Evolutionary conservation across 2,888 invertebrate genomes (phyloP), one percentile per base, ranked within the genome.

Genomic region (Drosophila percnosoma): DNA sequence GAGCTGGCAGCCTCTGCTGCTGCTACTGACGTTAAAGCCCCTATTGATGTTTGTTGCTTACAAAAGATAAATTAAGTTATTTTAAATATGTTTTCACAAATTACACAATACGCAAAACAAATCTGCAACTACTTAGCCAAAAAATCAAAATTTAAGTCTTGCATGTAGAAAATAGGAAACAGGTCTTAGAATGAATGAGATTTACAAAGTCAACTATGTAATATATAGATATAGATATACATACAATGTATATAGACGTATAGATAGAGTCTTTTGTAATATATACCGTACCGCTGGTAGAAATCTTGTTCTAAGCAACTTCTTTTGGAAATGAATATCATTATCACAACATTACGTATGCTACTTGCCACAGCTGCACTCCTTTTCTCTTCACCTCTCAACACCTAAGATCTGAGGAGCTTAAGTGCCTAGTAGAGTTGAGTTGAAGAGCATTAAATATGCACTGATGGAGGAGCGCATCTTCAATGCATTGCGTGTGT

Each of bases 401-500:
- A 36, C 15, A 36, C 34, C 11, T 42, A 36, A 18, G 18, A 42
- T 42, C 24, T 40, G n/a, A 4, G 8, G 21, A 21, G 52, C 33
- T n/a, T 3, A 63, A 33, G 27, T 13, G 53, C 31, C 13, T 10
- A 33, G 5, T 27, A 42, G 54, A 24, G 42, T 6, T 24, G 38
- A 6, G 29, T 27, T 13, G 49, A 13, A 21, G 7, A 51, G 27
- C 53, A 78, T 87, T 61, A 68, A 53, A 57, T 83, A 81, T 86
- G 84, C 81, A 78, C 54, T 36, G 49, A 11, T 53, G 59, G 2
- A 36, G 48, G 24, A 42, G 31, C 60, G 49, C 72, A 54, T 69
- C 68, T 58, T 33, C 36, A 49, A 69, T 65, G 58, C 58, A 64
- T 54, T 85, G 86, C 78, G 70, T 82, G 85, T 77, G 74, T 83